These are phyloP conservation scores for Spinus olivaceus DNA, from an alignment of 2,797 vertebrate genomes.

Conservation along the genomic window DNA sequence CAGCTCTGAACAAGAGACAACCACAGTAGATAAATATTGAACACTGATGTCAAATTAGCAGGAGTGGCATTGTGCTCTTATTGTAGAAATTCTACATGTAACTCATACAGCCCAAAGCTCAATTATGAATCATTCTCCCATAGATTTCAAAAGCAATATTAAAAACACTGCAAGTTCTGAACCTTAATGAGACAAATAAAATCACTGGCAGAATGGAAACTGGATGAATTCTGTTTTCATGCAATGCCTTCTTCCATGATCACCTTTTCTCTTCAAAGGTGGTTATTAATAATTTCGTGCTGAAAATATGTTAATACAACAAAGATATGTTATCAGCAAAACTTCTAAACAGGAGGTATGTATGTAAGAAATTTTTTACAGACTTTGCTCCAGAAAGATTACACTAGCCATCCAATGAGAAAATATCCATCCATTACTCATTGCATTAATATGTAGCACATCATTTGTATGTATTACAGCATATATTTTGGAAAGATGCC, in stretches of 20 bases:
- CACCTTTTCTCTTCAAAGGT: not conserved
- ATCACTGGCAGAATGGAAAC: not conserved
- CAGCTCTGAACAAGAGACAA: not conserved
- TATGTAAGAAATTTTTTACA: not conserved
- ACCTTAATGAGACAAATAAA: not conserved
- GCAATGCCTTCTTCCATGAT: not conserved
- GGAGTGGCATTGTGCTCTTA: accelerated
- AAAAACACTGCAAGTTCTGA: not conserved
- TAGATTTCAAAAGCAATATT: not conserved
- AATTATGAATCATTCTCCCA: not conserved
- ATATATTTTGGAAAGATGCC: not conserved
- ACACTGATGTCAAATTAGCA: not conserved
- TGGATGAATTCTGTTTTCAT: not conserved
- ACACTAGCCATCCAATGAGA: not conserved
- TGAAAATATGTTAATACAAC: not conserved
- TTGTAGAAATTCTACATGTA: not conserved
- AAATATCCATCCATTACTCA: not conserved
- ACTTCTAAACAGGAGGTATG: not conserved
- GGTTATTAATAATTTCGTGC: not conserved
- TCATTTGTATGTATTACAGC: not conserved
- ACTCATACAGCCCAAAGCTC: not conserved
- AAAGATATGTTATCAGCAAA: not conserved
- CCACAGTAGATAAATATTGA: not conserved
- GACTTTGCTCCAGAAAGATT: not conserved
- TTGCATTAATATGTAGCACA: not conserved